phyloP scores from a whole-genome alignment of 2,797 vertebrate species.

The Pipistrellus nathusii region DNA sequence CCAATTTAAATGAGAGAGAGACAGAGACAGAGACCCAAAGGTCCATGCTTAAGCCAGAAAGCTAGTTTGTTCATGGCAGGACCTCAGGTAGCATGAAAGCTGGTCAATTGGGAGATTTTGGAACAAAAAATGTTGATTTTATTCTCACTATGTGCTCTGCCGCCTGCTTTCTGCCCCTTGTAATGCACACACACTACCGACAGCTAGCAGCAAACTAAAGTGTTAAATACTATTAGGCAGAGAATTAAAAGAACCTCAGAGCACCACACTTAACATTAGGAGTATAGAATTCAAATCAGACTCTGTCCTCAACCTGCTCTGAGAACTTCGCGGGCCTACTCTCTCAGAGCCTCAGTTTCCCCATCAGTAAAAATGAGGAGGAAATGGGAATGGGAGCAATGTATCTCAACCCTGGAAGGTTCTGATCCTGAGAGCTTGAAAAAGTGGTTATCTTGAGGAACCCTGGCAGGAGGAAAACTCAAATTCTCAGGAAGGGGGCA shows the following conservation, averaged over 20 bases:
- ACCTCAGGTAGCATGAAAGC: not conserved
- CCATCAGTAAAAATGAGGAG: conserved; percentile 8
- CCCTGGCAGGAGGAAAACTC: not conserved
- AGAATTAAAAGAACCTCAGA: not conserved
- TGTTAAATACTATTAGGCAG: not conserved
- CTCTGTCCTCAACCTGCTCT: not conserved
- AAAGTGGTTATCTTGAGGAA: not conserved
- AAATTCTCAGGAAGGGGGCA: not conserved
- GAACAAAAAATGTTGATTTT: not conserved
- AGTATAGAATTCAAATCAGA: not conserved
- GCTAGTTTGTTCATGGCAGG: not conserved
- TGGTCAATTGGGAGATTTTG: not conserved
- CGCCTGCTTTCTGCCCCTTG: rapidly evolving
- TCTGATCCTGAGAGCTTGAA: not conserved
- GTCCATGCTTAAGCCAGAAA: not conserved
- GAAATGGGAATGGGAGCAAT: not conserved
- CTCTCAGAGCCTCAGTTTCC: conserved; percentile 12
- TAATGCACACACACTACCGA: not conserved
- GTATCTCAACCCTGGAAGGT: not conserved
- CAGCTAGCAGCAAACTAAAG: not conserved
- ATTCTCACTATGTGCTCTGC: not conserved
- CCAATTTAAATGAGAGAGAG: not conserved
- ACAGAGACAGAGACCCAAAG: not conserved
- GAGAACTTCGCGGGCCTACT: not conserved
- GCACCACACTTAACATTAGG: not conserved